phyloP scores from a whole-genome alignment of 2,888 invertebrate species.

The Pollenia labialis region DNA sequence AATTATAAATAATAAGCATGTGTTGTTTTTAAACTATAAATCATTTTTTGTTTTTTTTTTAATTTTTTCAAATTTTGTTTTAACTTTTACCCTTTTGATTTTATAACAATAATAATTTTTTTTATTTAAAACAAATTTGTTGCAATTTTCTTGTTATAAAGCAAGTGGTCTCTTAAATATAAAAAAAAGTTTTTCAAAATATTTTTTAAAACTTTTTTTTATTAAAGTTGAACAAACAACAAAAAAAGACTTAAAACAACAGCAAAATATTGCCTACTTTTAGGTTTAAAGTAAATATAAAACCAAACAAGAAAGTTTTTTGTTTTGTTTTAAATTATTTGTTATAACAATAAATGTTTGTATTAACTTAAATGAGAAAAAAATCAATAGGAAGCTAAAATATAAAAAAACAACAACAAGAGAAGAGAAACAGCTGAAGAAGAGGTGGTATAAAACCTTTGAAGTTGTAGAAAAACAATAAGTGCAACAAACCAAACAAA shows the following conservation, averaged over 20 bases:
- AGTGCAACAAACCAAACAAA: constrained; percentile 70
- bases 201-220: constrained; percentile 56
- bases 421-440: neutral
- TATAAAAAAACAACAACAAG: constrained; percentile 25
- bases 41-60: constrained; percentile 47
- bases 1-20: constrained; percentile 67
- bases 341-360: constrained; percentile 69
- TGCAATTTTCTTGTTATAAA: constrained; percentile 58
- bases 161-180: constrained; percentile 56
- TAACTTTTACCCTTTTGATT: constrained; percentile 27
- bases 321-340: constrained; percentile 18
- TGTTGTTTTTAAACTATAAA: constrained; percentile 63
- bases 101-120: constrained; percentile 50
- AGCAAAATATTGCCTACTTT: constrained; percentile 71
- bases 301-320: constrained; percentile 60
- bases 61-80: constrained; percentile 3
- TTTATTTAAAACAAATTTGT: constrained; percentile 54
- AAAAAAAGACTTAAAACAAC: constrained; percentile 43
- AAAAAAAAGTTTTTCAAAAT: constrained; percentile 36
- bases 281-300: constrained; percentile 47
- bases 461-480: constrained; percentile 71
- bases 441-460: constrained; percentile 61
- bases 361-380: constrained; percentile 69
- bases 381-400: constrained; percentile 64
- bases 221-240: constrained; percentile 46